phyloP scores from a whole-genome alignment of 2,797 vertebrate species.

The Channallabes apus region DNA sequence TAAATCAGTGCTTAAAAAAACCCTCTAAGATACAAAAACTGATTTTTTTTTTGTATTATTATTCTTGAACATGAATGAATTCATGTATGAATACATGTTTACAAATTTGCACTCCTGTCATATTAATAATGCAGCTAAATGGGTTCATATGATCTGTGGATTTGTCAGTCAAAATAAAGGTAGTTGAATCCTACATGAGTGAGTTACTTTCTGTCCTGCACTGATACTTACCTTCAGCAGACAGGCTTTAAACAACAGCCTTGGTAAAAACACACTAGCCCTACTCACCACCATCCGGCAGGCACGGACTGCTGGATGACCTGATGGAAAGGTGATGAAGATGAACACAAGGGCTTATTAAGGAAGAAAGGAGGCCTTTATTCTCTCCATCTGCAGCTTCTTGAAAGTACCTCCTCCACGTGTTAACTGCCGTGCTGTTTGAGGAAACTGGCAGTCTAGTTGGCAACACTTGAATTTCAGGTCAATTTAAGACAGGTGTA shows the following conservation, averaged over 20 bases:
- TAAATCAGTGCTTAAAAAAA: neutral
- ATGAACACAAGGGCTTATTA: conserved; percentile 44
- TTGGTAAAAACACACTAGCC: conserved; percentile 34
- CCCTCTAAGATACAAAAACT: neutral
- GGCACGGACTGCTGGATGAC: conserved; percentile 34
- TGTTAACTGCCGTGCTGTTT: conserved; percentile 38
- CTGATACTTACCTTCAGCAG: conserved; percentile 52
- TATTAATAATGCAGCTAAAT: neutral
- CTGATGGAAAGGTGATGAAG: conserved; percentile 37
- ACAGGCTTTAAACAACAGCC: conserved; percentile 26
- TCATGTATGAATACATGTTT: neutral
- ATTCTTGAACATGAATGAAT: neutral
- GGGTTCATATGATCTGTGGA: neutral
- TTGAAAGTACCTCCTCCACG: conserved; percentile 42
- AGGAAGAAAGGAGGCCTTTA: conserved; percentile 6
- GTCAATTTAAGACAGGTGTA: conserved; percentile 39
- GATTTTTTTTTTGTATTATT: neutral
- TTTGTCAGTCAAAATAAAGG: neutral
- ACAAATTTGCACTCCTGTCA: neutral
- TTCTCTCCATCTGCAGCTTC: conserved; percentile 40
- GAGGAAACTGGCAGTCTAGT: conserved; percentile 36
- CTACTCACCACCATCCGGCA: conserved; percentile 52
- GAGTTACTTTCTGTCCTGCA: conserved; percentile 27
- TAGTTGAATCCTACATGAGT: neutral
- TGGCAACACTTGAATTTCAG: conserved; percentile 33